Conservation (phyloP, 2,113 vertebrate species). For the Hoplias malabaricus region DNA sequence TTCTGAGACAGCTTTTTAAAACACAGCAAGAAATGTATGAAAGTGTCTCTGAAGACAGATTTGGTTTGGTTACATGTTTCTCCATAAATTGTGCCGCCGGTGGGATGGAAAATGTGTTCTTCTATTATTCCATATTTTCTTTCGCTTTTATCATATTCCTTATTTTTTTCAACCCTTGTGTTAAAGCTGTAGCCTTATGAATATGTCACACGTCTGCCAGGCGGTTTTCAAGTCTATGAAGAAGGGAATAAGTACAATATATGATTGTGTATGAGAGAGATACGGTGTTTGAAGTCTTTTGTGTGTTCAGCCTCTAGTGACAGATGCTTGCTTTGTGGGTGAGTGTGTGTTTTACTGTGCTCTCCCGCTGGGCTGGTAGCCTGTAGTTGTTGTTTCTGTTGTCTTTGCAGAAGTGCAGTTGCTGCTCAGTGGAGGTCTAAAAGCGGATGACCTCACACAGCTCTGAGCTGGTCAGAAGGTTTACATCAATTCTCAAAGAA, state of each 20-base stretch:
- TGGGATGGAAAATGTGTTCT: not conserved
- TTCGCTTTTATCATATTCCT: not conserved
- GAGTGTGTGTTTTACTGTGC: slow-evolving; percentile 14
- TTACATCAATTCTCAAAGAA: not conserved
- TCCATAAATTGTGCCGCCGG: not conserved
- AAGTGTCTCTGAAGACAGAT: not conserved
- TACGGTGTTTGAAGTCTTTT: not conserved
- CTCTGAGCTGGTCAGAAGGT: not conserved
- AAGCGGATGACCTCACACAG: slow-evolving; percentile 16
- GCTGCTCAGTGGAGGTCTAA: slow-evolving; percentile 46
- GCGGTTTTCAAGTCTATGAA: not conserved
- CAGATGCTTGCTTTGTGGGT: slow-evolving; percentile 32
- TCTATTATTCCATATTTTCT: not conserved
- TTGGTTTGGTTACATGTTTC: not conserved
- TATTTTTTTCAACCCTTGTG: not conserved
- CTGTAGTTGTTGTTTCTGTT: slow-evolving; percentile 39
- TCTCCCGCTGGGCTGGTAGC: slow-evolving; percentile 42
- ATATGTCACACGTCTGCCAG: not conserved
- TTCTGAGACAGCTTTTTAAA: not conserved
- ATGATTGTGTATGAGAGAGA: not conserved
- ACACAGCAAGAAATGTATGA: not conserved
- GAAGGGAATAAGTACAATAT: not conserved
- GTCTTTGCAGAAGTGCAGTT: slow-evolving; percentile 38
- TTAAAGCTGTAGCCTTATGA: not conserved
- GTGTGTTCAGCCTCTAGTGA: slow-evolving; percentile 37